Evolutionary conservation across 2,888 invertebrate species (phyloP), one percentile per base, ranked within the genome.

Genomic region (Drosophila percnosoma): DNA sequence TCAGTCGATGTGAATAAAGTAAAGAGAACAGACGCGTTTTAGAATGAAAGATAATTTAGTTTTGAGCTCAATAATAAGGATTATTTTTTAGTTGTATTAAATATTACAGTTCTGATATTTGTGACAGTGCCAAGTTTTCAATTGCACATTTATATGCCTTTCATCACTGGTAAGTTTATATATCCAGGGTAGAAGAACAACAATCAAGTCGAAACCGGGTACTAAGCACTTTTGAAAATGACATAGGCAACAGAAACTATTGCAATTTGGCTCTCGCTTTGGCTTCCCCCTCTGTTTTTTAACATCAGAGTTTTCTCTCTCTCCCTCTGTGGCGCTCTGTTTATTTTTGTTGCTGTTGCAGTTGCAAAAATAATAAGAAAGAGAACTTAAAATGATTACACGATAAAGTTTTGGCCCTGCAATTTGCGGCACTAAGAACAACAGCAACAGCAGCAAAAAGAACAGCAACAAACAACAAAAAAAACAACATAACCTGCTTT

Each of bases 351-450:
- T 62, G 54, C 33, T 80, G 68, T 65, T 79, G 74, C 58, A 63
- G 40, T 55, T 70, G 62, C 83, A 83, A 81, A 87, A 85, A 85
- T 85, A 85, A 85, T 87, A 85, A 85, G 85, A 85, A 85, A 87
- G 81, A 74, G 85, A 85, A 85, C 85, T 85, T 85, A 85, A 85
- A 87, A 87, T 85, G 85, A 85, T 85, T 85, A 87, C 85, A 85
- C 81, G 87, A 77, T 79, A 85, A 85, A 85, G 83, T 85, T 87
- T 87, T 85, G 70, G 77, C 68, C 78, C 85, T 75, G 87, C 83
- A 85, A 85, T 87, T 87, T 87, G 87, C 68, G 73, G 69, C 81
- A 62, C 76, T 66, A 48, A 62, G 38, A 75, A 68, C 63, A 75
- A 53, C 57, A 68, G 8, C 53, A 67, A 52, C 72, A 62, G 27